Evolutionary conservation across 2,888 invertebrate species (phyloP).

Genomic region (Heliconius hortense): DNA sequence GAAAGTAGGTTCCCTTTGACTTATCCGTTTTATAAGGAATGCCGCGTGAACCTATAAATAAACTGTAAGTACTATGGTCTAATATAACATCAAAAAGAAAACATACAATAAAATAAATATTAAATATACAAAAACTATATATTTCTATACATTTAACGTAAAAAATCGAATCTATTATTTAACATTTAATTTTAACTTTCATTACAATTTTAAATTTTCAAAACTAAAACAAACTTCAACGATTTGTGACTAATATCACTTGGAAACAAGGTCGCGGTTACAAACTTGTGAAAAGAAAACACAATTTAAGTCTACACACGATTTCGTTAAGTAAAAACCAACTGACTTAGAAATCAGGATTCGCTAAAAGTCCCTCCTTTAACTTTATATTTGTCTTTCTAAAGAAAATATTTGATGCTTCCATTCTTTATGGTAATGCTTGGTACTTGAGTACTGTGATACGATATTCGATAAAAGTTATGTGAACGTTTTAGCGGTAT

Average conservation of each 20-base stretch:
- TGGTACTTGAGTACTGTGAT: slow-evolving; percentile 38
- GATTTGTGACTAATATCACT: neutral
- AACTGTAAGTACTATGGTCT: too few relatives aligned
- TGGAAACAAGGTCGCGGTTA: slow-evolving; percentile 40
- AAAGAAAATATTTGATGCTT: slow-evolving; percentile 52
- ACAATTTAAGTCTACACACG: slow-evolving; percentile 28
- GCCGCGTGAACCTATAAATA: too few relatives aligned
- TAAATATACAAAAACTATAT: neutral
- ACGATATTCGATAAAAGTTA: slow-evolving; percentile 19
- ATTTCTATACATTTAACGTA: neutral
- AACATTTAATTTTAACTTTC: neutral
- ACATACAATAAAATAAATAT: too few relatives aligned
- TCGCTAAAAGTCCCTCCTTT: slow-evolving; percentile 30
- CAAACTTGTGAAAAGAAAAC: slow-evolving; percentile 29
- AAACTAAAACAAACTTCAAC: neutral
- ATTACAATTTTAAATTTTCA: neutral
- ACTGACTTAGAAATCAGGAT: slow-evolving; percentile 31
- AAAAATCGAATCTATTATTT: neutral
- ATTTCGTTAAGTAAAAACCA: slow-evolving; percentile 32
- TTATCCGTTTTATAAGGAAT: too few relatives aligned
- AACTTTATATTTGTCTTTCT: slow-evolving; percentile 48
- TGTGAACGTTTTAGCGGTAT: neutral
- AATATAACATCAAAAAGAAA: too few relatives aligned
- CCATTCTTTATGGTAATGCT: slow-evolving; percentile 48
- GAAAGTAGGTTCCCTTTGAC: too few relatives aligned